These are phyloP conservation scores for Delia radicum DNA, from an alignment of 1,140 invertebrate species.

Conservation along the genomic window DNA sequence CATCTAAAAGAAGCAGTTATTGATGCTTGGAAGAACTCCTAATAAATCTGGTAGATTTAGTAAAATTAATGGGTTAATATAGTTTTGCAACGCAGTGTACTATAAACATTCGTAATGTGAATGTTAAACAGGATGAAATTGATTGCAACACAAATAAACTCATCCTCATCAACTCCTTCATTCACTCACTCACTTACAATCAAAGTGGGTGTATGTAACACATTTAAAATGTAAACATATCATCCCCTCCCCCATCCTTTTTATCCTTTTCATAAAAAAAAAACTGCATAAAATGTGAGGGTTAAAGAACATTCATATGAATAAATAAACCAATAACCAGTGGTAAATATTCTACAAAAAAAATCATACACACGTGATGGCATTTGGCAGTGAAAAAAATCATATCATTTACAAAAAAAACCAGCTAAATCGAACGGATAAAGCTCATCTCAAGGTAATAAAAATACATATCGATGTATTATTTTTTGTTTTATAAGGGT, in stretches of 20 bases:
- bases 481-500: background rate
- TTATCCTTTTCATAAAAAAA: constrained; percentile 7
- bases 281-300: background rate
- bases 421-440: background rate
- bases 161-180: background rate
- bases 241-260: too few species aligned
- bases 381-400: background rate
- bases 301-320: background rate
- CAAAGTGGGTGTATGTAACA: background rate
- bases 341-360: background rate
- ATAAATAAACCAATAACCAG: constrained; percentile 23
- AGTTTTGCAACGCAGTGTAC: too few species aligned
- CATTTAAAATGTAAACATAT: constrained; percentile 23
- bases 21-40: too few species aligned
- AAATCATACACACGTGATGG: background rate
- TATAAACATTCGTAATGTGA: constrained; percentile 10
- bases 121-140: constrained; percentile 13
- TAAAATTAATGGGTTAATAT: too few species aligned
- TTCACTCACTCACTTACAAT: background rate
- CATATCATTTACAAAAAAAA: background rate
- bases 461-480: constrained; percentile 10
- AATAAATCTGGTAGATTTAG: too few species aligned
- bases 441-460: background rate
- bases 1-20: too few species aligned
- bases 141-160: constrained; percentile 4